Evolutionary conservation across 2,888 invertebrate species (phyloP).

Genomic region (Lamellibrachia satsuma): DNA sequence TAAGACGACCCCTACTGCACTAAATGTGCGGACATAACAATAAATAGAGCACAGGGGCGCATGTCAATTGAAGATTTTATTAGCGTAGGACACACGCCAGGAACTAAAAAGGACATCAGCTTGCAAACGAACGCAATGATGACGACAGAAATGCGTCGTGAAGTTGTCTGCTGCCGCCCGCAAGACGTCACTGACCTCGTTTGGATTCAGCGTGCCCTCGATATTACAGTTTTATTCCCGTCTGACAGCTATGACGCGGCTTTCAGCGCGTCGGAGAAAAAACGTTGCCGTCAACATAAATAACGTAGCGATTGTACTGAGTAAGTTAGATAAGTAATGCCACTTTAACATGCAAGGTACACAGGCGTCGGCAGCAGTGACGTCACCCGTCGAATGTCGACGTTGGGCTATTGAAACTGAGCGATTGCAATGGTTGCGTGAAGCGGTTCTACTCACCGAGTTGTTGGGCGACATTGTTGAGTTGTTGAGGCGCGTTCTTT

Average conservation of each 20-base stretch:
- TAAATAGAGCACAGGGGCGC: background rate
- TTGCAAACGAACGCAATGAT: background rate
- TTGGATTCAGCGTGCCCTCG: background rate
- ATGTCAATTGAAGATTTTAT: background rate
- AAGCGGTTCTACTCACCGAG: conserved; percentile 5
- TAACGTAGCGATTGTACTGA: background rate
- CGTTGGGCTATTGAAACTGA: background rate
- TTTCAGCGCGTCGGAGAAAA: background rate
- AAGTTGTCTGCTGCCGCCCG: background rate
- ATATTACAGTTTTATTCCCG: background rate
- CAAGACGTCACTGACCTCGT: conserved; percentile 2
- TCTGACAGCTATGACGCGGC: background rate
- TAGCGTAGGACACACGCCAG: background rate
- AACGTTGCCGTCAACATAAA: background rate
- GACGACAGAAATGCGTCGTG: background rate
- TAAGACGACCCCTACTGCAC: background rate
- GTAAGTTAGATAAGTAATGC: background rate
- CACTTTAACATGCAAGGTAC: background rate
- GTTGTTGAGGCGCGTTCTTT: background rate
- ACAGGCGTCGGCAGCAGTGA: background rate
- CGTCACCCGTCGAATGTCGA: background rate
- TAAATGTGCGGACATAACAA: background rate
- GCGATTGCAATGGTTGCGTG: conserved; percentile 5
- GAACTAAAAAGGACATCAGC: background rate
- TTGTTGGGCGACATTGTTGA: background rate